phyloP scores from a whole-genome alignment of 2,113 vertebrate species.

The Cacatua alba region DNA sequence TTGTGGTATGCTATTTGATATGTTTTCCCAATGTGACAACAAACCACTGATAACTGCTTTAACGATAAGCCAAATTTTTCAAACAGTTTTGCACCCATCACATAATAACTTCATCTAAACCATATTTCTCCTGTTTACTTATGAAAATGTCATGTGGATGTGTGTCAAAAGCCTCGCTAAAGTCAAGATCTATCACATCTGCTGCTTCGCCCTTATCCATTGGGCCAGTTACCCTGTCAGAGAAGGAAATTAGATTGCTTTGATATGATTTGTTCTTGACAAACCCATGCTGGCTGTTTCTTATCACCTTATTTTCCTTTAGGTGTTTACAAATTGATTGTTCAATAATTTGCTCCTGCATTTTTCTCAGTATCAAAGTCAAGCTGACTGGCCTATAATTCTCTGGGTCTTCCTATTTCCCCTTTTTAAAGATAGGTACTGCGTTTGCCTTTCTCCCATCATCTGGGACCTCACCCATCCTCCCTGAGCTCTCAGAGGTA shows the following conservation, averaged over 20 bases:
- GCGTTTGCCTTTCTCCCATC: background rate
- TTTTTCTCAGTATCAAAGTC: constrained; percentile 38
- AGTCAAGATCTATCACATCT: constrained; percentile 53
- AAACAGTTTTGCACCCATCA: constrained; percentile 8
- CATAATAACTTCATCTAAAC: constrained; percentile 34
- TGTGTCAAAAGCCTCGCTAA: constrained; percentile 18
- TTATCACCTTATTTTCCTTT: constrained; percentile 53
- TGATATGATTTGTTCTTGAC: constrained; percentile 55
- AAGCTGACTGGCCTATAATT: constrained; percentile 6
- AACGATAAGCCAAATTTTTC: background rate
- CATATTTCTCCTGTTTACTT: constrained; percentile 39
- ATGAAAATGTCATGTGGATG: constrained; percentile 44
- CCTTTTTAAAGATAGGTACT: background rate
- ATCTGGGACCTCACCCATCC: background rate
- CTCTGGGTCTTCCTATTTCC: background rate
- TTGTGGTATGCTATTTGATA: background rate
- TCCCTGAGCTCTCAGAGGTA: constrained; percentile 15
- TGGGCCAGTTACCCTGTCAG: constrained; percentile 49
- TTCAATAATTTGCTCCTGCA: constrained; percentile 41
- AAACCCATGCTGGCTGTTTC: constrained; percentile 51
- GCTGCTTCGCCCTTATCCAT: constrained; percentile 21
- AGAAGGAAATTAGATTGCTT: constrained; percentile 57
- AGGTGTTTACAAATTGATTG: constrained; percentile 60
- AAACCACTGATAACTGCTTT: constrained; percentile 29
- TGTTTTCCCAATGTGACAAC: constrained; percentile 8